Evolutionary conservation across 2,113 vertebrate genomes (phyloP), one percentile per base, ranked within the genome.

Genomic region (Ranitomeya imitator): DNA sequence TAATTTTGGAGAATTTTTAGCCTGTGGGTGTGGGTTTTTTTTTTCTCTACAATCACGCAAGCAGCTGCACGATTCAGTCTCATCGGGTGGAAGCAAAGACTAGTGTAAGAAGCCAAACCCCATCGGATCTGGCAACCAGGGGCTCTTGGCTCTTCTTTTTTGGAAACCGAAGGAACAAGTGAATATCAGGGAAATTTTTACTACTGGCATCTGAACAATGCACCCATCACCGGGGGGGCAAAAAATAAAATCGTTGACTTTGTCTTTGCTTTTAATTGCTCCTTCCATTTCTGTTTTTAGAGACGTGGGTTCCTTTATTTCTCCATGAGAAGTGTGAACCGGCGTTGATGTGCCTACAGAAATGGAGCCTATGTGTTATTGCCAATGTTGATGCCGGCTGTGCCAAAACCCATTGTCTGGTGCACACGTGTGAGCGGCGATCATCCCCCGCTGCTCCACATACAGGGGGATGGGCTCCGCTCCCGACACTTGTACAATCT

Each of bases 51-150:
- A 79, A 83, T 71, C 86, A 0, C 3, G 10, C 11, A 0, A 3
- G 0, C 91, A 31, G 77, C 89, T 67, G 86, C 4, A 0, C 37
- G 0, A 55, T 63, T 87, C 69, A 60, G 78, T 79, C 84, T 89
- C 51, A 85, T 73, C 71, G 67, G 73, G 87, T 26, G 61, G 71
- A 51, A 73, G 80, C 57, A 78, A 84, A 85, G 80, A 67, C 87
- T 78, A 79, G 82, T 69, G 73, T 84, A 59, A 89, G 82, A 76
- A 79, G 87, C 87, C 87, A 89, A 79, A 79, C 82, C 83, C 87
- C 87, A 85, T 89, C 67, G 82, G 87, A 89, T 89, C 84, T 89
- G 87, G 87, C 87, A 89, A 78, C 51, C 65, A 84, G 10, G 37
- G 82, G 59, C 31, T 88, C 67, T 85, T 84, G 82, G 87, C 74